phyloP scores from a whole-genome alignment of 2,888 invertebrate genomes.

The Andrena trimmerana region DNA sequence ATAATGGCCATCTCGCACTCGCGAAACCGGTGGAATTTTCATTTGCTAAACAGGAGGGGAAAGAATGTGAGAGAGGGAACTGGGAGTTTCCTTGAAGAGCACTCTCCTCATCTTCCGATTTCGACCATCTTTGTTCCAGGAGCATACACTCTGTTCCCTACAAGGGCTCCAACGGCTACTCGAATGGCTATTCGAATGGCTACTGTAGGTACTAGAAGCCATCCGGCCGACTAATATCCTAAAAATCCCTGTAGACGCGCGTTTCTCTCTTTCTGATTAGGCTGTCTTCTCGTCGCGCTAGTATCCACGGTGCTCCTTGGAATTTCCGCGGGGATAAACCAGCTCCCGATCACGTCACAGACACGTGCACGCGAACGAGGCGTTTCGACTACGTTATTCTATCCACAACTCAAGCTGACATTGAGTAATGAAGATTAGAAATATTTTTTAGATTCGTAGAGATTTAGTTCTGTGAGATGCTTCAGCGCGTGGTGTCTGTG shows the following conservation, averaged over 20 bases:
- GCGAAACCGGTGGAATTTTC: constrained; percentile 47
- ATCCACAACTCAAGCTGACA: no score
- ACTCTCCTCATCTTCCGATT: constrained; percentile 81
- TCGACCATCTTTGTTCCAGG: constrained; percentile 85
- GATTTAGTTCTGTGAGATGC: no score
- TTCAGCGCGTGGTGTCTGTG: no score
- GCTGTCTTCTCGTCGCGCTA: constrained; percentile 26
- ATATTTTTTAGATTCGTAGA: no score
- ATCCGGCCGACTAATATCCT: constrained; percentile 78
- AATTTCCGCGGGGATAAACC: constrained; percentile 26
- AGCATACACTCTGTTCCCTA: constrained; percentile 85
- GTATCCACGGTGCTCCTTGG: constrained; percentile 24
- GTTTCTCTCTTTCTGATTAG: constrained; percentile 61
- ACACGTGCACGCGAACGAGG: no score
- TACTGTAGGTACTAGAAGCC: constrained; percentile 85
- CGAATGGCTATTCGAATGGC: constrained; percentile 85
- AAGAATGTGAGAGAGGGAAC: constrained; percentile 55
- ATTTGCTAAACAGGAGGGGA: constrained; percentile 50
- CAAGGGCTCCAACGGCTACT: constrained; percentile 85
- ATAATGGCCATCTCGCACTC: constrained; percentile 38
- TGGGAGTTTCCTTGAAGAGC: constrained; percentile 38
- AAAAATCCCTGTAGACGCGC: constrained; percentile 66
- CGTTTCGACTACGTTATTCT: no score
- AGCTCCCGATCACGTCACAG: no score
- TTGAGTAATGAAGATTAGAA: no score